Evolutionary conservation across 2,113 vertebrate genomes (phyloP).

Genomic region (Boulengeromyrus knoepffleri): DNA sequence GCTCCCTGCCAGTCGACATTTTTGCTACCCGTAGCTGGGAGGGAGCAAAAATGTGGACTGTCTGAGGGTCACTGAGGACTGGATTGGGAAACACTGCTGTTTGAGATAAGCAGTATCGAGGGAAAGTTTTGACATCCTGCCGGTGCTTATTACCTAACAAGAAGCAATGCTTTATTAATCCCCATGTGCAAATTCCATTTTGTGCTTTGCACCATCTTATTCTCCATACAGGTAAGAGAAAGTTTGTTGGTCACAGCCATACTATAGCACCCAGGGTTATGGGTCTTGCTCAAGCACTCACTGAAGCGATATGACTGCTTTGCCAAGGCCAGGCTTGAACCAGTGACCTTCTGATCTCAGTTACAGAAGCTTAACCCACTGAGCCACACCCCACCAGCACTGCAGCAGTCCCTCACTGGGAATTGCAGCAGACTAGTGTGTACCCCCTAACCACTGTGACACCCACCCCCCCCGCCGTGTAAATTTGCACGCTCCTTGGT

Average conservation of each 20-base stretch:
- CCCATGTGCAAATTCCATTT: neutral
- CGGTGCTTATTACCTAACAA: neutral
- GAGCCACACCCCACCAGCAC: neutral
- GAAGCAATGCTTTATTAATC: neutral
- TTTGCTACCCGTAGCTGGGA: neutral
- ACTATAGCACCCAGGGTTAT: neutral
- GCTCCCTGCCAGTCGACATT: neutral
- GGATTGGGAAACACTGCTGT: neutral
- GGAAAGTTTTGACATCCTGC: neutral
- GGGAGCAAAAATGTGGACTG: neutral
- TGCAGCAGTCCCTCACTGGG: neutral
- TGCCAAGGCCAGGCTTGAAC: neutral
- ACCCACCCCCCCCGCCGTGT: neutral
- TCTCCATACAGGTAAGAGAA: neutral
- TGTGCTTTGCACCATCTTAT: neutral
- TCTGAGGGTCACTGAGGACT: neutral
- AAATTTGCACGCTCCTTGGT: neutral
- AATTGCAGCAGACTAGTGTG: neutral
- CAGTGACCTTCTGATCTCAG: neutral
- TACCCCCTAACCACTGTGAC: neutral
- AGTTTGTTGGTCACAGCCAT: neutral
- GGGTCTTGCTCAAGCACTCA: neutral
- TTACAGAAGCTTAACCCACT: neutral
- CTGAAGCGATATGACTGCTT: neutral
- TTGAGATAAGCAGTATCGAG: neutral